Conservation (phyloP, 2,797 vertebrate genomes). For the Centropyge bicolor region DNA sequence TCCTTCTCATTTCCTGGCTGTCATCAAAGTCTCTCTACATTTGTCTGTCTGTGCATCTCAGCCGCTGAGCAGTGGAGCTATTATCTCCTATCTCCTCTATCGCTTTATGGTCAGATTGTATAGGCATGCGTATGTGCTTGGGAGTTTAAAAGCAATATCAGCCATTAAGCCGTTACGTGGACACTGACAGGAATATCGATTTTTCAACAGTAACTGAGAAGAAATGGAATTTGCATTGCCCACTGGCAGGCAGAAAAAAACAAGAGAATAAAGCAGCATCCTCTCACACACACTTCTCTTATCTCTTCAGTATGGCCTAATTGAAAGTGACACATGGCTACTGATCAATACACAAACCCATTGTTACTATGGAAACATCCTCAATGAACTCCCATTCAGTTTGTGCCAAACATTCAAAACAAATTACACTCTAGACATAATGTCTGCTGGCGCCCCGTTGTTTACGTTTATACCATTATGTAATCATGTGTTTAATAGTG, state of each 20-base stretch:
- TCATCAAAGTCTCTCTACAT: conserved; percentile 49
- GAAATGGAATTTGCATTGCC: conserved; percentile 28
- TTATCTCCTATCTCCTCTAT: no score
- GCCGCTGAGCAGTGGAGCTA: conserved; percentile 23
- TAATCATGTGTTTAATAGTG: conserved; percentile 42
- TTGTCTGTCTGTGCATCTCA: conserved; percentile 21
- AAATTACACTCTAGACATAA: not conserved
- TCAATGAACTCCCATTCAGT: conserved; percentile 25
- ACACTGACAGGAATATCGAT: conserved; percentile 45
- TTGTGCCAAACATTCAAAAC: conserved; percentile 8
- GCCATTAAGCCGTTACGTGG: conserved; percentile 33
- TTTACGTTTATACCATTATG: conserved; percentile 40
- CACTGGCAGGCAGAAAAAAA: conserved; percentile 22
- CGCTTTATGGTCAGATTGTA: conserved; percentile 22
- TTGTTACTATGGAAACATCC: conserved; percentile 45
- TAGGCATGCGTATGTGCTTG: not conserved
- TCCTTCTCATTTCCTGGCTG: conserved; percentile 55
- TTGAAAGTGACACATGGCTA: conserved; percentile 52
- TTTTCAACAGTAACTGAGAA: conserved; percentile 11
- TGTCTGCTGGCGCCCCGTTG: conserved; percentile 9
- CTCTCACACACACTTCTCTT: conserved; percentile 15
- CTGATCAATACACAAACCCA: conserved; percentile 63
- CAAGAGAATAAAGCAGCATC: conserved; percentile 13
- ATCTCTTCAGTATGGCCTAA: conserved; percentile 53
- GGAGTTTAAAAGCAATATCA: conserved; percentile 28